A percentile compares a stretch with the other conserved stretches of the same genome.
phyloP scores from a whole-genome alignment of 2,888 invertebrate genomes.

The Pristionchus maxplancki region DNA sequence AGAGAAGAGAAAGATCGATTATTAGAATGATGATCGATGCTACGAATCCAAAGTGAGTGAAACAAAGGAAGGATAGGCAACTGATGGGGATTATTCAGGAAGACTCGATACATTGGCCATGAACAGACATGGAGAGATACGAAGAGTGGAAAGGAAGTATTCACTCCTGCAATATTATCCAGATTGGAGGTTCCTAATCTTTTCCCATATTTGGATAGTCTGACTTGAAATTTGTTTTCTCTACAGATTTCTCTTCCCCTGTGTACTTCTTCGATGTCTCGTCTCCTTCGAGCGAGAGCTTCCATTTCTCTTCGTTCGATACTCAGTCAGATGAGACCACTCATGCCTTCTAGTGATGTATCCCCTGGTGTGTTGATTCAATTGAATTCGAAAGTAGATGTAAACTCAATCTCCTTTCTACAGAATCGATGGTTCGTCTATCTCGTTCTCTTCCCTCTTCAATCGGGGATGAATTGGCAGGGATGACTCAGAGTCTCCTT shows the following conservation, averaged over 20 bases:
- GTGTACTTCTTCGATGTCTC: conserved; percentile 45
- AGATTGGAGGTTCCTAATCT: conserved; percentile 37
- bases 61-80: not conserved
- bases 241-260: conserved; percentile 34
- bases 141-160: conserved; percentile 50
- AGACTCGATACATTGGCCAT: conserved; percentile 46
- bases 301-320: conserved; percentile 27
- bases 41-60: conserved; percentile 40
- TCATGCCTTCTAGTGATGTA: not conserved
- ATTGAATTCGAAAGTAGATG: not conserved
- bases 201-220: not conserved
- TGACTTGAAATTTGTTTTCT: not conserved
- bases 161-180: conserved; percentile 44
- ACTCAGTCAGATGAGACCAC: conserved; percentile 19
- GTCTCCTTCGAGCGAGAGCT: conserved; percentile 46
- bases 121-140: conserved; percentile 49
- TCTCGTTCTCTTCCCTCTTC: conserved; percentile 44
- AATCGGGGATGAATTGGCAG: conserved; percentile 19
- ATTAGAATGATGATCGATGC: conserved; percentile 44
- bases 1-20: conserved; percentile 40
- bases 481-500: conserved; percentile 13
- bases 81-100: conserved; percentile 20
- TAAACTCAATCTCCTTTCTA: not conserved
- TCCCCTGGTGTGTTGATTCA: not conserved
- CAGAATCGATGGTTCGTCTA: not conserved